A percentile compares a stretch with the other conserved stretches of the same genome.
Evolutionary conservation across 2,113 vertebrate species (phyloP).

Genomic region (Psittacara wagleri): DNA sequence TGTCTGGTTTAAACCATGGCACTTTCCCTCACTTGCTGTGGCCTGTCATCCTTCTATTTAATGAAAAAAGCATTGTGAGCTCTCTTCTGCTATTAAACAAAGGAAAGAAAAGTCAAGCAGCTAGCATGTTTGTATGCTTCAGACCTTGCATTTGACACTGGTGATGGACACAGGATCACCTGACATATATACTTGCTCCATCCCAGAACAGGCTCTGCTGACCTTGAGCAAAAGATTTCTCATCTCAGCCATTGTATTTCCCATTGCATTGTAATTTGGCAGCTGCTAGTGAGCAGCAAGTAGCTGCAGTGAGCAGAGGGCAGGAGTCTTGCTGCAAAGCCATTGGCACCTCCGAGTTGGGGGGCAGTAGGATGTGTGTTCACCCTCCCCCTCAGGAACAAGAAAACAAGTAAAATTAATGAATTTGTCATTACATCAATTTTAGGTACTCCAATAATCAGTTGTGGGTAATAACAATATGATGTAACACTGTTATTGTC

Average conservation of each 20-base stretch:
- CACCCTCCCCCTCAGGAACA: not conserved
- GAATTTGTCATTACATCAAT: not conserved
- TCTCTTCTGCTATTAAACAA: not conserved
- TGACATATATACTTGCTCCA: rapidly evolving
- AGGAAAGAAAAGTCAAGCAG: not conserved
- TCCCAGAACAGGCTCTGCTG: not conserved
- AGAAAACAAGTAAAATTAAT: not conserved
- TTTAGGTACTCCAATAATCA: not conserved
- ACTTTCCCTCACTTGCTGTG: not conserved
- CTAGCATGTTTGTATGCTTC: rapidly evolving
- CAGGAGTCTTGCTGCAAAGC: not conserved
- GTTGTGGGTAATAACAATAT: not conserved
- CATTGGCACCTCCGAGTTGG: rapidly evolving
- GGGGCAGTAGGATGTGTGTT: not conserved
- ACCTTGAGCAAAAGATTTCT: not conserved
- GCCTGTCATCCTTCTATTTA: not conserved
- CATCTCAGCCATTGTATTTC: not conserved
- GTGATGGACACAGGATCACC: too few relatives aligned
- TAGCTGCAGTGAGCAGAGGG: rapidly evolving
- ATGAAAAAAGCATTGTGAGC: not conserved
- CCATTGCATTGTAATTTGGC: not conserved
- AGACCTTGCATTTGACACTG: not conserved
- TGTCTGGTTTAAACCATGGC: not conserved
- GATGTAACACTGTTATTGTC: not conserved
- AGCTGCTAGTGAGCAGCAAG: not conserved